These are phyloP conservation scores for Esperia sulphurella DNA, from an alignment of 2,888 invertebrate genomes.

Conservation along the genomic window DNA sequence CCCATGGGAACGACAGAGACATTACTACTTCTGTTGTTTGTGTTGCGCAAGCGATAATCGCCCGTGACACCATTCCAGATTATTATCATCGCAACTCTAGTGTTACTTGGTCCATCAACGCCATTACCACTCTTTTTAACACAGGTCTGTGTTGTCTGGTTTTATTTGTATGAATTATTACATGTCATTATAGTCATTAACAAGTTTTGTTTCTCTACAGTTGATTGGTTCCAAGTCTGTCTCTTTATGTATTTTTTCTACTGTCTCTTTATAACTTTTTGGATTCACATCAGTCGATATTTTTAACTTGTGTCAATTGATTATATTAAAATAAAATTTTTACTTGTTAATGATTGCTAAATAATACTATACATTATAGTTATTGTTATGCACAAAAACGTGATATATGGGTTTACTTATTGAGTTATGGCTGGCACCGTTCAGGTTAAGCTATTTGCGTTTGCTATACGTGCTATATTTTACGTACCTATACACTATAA, in stretches of 20 bases:
- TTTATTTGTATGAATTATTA: slow-evolving; percentile 14
- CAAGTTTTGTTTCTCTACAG: slow-evolving; percentile 16
- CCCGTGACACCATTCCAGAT: slow-evolving; percentile 59
- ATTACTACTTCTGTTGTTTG: slow-evolving; percentile 35
- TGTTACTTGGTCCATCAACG: slow-evolving; percentile 22
- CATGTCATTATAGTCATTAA: slow-evolving; percentile 14
- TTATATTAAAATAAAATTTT: too few species aligned
- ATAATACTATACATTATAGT: too few species aligned
- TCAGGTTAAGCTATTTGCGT: too few species aligned
- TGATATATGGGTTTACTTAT: too few species aligned
- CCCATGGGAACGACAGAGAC: slow-evolving; percentile 56
- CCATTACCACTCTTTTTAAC: not conserved
- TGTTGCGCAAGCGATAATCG: slow-evolving; percentile 63
- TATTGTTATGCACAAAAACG: too few species aligned
- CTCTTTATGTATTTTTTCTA: not conserved
- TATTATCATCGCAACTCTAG: slow-evolving; percentile 28
- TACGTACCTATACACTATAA: too few species aligned
- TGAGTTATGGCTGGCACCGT: too few species aligned
- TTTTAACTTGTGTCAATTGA: too few species aligned
- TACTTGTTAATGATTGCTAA: too few species aligned
- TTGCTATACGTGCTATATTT: too few species aligned
- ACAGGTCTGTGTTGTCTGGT: slow-evolving; percentile 3
- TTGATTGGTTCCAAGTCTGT: slow-evolving; percentile 12
- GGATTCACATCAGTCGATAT: too few species aligned
- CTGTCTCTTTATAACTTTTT: slow-evolving; percentile 10